A percentile compares a stretch with the other conserved stretches of the same genome.
Conservation (phyloP, 1,140 invertebrate genomes). For the Pogonomyrmex barbatus region DNA sequence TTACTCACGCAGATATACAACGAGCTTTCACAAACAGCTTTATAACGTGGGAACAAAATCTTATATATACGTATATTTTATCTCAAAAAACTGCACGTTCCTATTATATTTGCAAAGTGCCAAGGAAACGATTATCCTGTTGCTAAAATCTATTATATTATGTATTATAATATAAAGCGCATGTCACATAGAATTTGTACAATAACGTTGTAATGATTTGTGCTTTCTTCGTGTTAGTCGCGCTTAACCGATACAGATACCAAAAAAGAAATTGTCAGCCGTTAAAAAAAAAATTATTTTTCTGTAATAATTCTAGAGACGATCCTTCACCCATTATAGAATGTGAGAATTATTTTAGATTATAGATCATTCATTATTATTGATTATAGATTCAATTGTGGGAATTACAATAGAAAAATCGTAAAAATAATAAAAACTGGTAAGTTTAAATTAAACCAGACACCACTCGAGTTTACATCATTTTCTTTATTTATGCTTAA, state of each 20-base stretch:
- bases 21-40: constrained; percentile 83
- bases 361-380: background rate
- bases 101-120: constrained; percentile 63
- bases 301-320: constrained; percentile 1
- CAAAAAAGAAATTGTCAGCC: constrained; percentile 10
- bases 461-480: constrained; percentile 34
- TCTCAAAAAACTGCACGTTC: constrained; percentile 51
- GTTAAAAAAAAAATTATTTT: constrained; percentile 19
- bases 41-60: constrained; percentile 79
- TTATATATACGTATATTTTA: constrained; percentile 58
- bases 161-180: constrained; percentile 23
- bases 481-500: constrained; percentile 62
- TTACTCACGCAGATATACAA: constrained; percentile 83
- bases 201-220: constrained; percentile 8
- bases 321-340: background rate
- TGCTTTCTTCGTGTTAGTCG: background rate
- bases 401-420: background rate
- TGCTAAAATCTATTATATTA: constrained; percentile 17
- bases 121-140: constrained; percentile 52
- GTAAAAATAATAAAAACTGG: constrained; percentile 24
- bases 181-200: constrained; percentile 28
- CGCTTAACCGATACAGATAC: background rate
- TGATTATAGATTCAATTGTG: background rate
- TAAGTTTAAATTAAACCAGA: constrained; percentile 2
- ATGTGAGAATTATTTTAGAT: background rate